Evolutionary conservation across 2,888 invertebrate genomes (phyloP).

Genomic region (Xylocampa areola): DNA sequence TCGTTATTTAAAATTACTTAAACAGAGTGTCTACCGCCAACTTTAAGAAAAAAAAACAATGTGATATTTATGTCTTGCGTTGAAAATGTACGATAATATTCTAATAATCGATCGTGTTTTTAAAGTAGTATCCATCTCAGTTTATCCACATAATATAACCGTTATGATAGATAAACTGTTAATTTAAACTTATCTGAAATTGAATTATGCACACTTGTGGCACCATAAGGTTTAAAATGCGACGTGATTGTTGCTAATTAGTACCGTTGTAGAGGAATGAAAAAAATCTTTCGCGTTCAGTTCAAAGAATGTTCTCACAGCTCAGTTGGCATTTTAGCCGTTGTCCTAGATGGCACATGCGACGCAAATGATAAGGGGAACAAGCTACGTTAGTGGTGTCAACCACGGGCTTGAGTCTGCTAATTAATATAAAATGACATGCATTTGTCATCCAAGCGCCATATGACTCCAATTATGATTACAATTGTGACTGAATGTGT

Average conservation of each 20-base stretch:
- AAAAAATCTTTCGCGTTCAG: constrained; percentile 26
- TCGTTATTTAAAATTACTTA: no score
- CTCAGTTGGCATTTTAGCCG: constrained; percentile 6
- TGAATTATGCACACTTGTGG: neutral
- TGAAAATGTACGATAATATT: neutral
- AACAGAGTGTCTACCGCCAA: no score
- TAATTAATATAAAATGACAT: no score
- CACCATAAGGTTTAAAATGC: constrained; percentile 11
- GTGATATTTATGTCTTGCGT: constrained; percentile 1
- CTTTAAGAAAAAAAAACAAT: no score
- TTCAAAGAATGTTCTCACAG: constrained; percentile 31
- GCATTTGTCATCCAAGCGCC: no score
- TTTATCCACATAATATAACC: neutral
- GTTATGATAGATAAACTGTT: neutral
- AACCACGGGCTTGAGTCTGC: no score
- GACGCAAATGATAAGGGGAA: no score
- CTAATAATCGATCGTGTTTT: neutral
- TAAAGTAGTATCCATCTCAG: neutral
- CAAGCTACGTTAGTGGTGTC: no score
- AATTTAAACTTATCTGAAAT: constrained; percentile 16
- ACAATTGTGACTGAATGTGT: no score
- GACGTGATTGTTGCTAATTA: constrained; percentile 22
- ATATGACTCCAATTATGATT: no score
- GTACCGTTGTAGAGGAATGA: constrained; percentile 9
- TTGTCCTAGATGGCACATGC: neutral